These are phyloP conservation scores for Tarsius wallacei DNA, from an alignment of 2,797 vertebrate species.

Conservation along the genomic window DNA sequence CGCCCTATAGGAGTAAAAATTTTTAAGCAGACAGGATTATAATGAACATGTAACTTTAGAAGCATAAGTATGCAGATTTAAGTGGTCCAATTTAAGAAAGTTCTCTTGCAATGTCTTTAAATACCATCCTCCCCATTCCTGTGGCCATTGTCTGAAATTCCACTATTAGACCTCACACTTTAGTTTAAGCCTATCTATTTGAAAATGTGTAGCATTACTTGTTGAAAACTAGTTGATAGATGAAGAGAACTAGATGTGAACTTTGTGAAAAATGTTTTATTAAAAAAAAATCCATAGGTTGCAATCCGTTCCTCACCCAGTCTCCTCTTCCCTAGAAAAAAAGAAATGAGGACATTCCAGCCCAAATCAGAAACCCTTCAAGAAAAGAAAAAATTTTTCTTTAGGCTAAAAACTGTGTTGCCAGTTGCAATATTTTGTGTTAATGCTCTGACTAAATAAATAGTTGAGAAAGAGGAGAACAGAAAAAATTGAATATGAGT, in stretches of 20 bases:
- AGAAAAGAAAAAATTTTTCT: neutral
- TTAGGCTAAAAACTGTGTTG: neutral
- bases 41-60: neutral
- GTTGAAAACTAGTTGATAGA: neutral
- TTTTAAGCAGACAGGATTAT: conserved; percentile 47
- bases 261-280: conserved; percentile 34
- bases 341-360: neutral
- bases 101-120: neutral
- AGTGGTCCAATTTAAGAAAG: conserved; percentile 55
- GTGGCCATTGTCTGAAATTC: neutral
- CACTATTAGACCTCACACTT: neutral
- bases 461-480: neutral
- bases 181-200: neutral
- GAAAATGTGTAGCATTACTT: neutral
- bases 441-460: neutral
- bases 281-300: neutral
- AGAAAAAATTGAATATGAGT: neutral
- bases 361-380: neutral
- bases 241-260: neutral
- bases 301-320: neutral
- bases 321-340: accelerated
- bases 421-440: neutral
- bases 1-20: neutral
- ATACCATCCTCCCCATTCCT: neutral
- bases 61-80: neutral